These are phyloP conservation scores for Columba janthina DNA, from an alignment of 2,113 vertebrate genomes.

Conservation along the genomic window DNA sequence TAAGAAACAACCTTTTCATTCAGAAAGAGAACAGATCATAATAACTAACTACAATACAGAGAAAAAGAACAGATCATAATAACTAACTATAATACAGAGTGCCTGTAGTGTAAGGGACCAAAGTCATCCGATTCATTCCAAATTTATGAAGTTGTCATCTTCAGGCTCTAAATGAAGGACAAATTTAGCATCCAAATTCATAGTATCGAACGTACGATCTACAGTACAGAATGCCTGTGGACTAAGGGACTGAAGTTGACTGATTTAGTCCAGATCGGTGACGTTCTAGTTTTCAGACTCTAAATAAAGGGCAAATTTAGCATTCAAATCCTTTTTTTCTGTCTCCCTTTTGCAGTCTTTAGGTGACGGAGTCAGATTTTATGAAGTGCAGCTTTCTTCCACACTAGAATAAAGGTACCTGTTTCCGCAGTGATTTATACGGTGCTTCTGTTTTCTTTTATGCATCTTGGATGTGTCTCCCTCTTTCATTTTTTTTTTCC, in stretches of 20 bases:
- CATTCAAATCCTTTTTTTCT: neutral
- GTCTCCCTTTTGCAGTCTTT: neutral
- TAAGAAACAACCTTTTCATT: neutral
- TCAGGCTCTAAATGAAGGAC: neutral
- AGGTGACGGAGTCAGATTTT: neutral
- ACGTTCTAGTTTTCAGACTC: neutral
- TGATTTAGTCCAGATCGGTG: neutral
- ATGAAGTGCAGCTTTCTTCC: neutral
- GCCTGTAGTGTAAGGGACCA: neutral
- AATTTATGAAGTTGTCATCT: neutral
- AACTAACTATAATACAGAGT: neutral
- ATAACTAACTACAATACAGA: neutral
- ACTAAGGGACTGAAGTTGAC: neutral
- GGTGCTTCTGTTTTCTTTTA: neutral
- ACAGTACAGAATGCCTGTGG: neutral
- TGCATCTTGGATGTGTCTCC: neutral
- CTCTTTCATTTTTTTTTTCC: neutral
- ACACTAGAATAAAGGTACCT: neutral
- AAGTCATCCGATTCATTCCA: neutral
- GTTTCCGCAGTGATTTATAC: neutral
- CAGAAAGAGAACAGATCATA: neutral
- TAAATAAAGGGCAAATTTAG: neutral
- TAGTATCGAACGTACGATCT: fast-evolving
- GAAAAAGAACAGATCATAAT: neutral
- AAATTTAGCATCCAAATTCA: neutral